Evolutionary conservation across 1,140 invertebrate species (phyloP).

Genomic region (Drosophila melanogaster): Release_6_plus_ISO1_MT NT_033777.3:7370501-7371000

Average conservation of each 20-base stretch:
- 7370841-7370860: conserved; percentile 29
- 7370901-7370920: conserved; percentile 81
- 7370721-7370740: not conserved
- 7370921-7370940: conserved; percentile 50
- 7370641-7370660: conserved; percentile 68
- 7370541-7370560: conserved; percentile 1
- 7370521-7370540: conserved; percentile 2
- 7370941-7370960: conserved; percentile 15
- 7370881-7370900: conserved; percentile 81
- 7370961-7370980: conserved; percentile 2
- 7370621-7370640: conserved; percentile 67
- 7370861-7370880: conserved; percentile 40
- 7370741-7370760: not conserved
- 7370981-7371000: conserved; percentile 23
- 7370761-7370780: not conserved
- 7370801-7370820: conserved; percentile 39
- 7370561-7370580: conserved; percentile 66
- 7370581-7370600: conserved; percentile 61
- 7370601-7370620: conserved; percentile 76
- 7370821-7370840: conserved; percentile 42
- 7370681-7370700: conserved; percentile 35
- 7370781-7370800: conserved; percentile 20
- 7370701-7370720: not conserved
- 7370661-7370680: conserved; percentile 5
- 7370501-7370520: conserved; percentile 55